Base-by-base conservation (phyloP, 2,113 vertebrate genomes). In the Reinhardtius hippoglossoides region DNA sequence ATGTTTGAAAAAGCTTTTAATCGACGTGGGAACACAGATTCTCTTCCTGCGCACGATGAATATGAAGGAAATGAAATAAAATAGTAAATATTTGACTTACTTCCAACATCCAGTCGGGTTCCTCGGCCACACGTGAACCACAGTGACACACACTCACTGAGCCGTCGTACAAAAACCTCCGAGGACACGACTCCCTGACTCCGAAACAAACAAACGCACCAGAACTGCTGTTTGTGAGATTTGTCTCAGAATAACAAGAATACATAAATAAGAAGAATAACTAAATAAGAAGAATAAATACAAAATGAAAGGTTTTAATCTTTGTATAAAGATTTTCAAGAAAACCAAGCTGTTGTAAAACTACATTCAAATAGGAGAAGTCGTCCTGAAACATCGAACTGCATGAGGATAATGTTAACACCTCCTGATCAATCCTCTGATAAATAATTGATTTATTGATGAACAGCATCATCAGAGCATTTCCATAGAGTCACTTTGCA, bases 401-500 rank as follows among this genome's bases (percentile, higher is more conserved):
- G 9, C 50, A 54, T 8, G 40, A 42, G 1, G 40, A 37, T 9
- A 58, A 5, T 27, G 26, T 35, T 7, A 18, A 8, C 57, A 31
- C 24, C 16, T 31, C 15, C 58, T 35, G 26, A 60, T 60, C 57
- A 59, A 18, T 31, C 15, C 8, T 60, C 15, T 20, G 15, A 60
- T 35, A 35, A 35, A 16, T 26, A 10, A 26, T 60, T 35, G 26
- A 60, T 60, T 15, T 10, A 20, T 13, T 35, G 58, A 31, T 60
- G 3, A 9, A 9, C 16, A 10, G 15, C 6, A 20, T 31, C 23
- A 16, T 55, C n/a, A 23, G 1, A 55, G n/a, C n/a, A 23, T 23
- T 58, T 58, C 56, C 56, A 31, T 58, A 76, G 42, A 48, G 14
- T 14, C 65, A 70, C 71, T 75, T 79, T 79, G 81, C 81, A 83